A percentile compares a stretch with the other conserved stretches of the same genome.
phyloP scores from a whole-genome alignment of 2,888 invertebrate species.

The Syrista parreyssii region DNA sequence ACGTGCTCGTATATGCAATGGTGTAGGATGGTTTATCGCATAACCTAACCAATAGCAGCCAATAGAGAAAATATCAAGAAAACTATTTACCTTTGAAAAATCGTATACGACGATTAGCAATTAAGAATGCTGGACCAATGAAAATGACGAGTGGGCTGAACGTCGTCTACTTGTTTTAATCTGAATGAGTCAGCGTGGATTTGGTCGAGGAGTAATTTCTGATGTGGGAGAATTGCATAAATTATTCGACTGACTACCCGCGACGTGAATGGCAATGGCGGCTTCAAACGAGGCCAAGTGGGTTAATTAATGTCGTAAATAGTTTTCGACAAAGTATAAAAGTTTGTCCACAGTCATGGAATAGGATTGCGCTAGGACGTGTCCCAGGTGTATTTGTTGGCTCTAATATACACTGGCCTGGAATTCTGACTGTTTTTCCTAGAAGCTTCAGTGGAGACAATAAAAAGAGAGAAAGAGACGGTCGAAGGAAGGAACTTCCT shows the following conservation, averaged over 20 bases:
- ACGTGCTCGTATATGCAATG: neutral
- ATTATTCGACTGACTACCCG: neutral
- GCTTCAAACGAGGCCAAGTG: neutral
- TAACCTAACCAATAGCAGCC: neutral
- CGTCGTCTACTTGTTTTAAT: neutral
- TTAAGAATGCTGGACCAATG: neutral
- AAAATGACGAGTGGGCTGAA: neutral
- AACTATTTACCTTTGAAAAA: neutral
- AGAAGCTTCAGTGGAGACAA: neutral
- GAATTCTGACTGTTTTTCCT: neutral
- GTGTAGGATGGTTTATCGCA: neutral
- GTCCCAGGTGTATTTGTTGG: neutral
- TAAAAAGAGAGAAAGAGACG: neutral
- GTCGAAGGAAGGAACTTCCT: neutral
- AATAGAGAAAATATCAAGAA: slow-evolving; percentile 4
- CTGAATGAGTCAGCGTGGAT: neutral
- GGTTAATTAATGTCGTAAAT: neutral
- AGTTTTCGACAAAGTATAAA: neutral
- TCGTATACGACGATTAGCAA: neutral
- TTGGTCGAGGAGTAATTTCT: neutral
- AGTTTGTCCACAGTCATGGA: neutral
- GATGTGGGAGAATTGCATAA: neutral
- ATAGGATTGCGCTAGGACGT: neutral
- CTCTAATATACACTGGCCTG: neutral
- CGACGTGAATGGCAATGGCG: neutral